These are phyloP conservation scores for Oligia latruncula DNA, from an alignment of 2,888 invertebrate genomes.

Conservation along the genomic window DNA sequence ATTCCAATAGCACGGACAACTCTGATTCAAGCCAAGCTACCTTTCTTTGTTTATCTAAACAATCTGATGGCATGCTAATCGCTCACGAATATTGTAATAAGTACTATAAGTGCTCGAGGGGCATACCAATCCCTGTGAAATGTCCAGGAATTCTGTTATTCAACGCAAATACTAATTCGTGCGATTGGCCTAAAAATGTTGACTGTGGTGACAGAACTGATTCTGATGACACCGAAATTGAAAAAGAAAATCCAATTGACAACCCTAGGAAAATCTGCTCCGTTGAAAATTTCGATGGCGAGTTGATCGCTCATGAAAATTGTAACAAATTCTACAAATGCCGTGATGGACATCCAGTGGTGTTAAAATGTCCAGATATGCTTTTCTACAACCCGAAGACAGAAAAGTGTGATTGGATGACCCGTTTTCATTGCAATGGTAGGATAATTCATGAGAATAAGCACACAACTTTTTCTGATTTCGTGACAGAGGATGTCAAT, in stretches of 20 bases:
- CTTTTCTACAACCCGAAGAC: slow-evolving; percentile 69
- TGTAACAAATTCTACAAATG: slow-evolving; percentile 76
- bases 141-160: slow-evolving; percentile 66
- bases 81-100: slow-evolving; percentile 70
- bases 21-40: slow-evolving; percentile 36
- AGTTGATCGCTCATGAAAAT: slow-evolving; percentile 70
- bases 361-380: slow-evolving; percentile 62
- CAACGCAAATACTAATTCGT: slow-evolving; percentile 57
- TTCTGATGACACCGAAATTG: slow-evolving; percentile 17
- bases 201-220: slow-evolving; percentile 63
- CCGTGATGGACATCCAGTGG: slow-evolving; percentile 64
- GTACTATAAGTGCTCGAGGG: slow-evolving; percentile 66
- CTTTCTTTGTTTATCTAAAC: slow-evolving; percentile 61
- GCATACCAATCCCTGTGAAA: slow-evolving; percentile 57
- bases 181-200: slow-evolving; percentile 67
- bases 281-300: slow-evolving; percentile 67
- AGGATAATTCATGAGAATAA: slow-evolving; percentile 48
- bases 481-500: background rate
- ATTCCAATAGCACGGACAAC: background rate
- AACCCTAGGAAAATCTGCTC: slow-evolving; percentile 68
- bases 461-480: background rate
- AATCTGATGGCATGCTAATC: slow-evolving; percentile 61
- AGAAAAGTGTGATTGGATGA: slow-evolving; percentile 74
- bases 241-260: slow-evolving; percentile 42
- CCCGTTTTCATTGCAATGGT: slow-evolving; percentile 73